Evolutionary conservation across 1,140 invertebrate species (phyloP).

Genomic region (Laupala kohalensis): DNA sequence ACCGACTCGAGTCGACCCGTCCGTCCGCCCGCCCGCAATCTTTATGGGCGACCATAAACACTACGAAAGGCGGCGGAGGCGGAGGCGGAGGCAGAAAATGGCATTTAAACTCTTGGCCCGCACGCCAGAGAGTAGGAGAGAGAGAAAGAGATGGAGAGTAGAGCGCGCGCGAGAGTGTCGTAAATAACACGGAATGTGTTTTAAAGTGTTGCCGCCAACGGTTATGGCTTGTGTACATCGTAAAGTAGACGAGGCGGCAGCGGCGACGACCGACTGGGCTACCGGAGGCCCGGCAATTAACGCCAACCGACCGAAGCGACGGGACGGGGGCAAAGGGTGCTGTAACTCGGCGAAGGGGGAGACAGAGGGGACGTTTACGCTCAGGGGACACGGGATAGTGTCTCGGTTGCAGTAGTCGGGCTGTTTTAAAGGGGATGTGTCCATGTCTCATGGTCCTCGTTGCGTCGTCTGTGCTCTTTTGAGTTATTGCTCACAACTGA

Average conservation of each 20-base stretch:
- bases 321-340: too few species aligned
- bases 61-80: neutral
- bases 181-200: neutral
- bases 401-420: neutral
- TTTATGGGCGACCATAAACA: slow-evolving; percentile 9
- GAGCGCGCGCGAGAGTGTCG: too few species aligned
- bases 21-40: neutral
- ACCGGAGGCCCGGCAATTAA: neutral
- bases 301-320: neutral
- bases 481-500: too few species aligned
- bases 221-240: neutral
- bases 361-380: too few species aligned
- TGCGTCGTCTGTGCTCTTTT: too few species aligned
- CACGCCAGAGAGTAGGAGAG: neutral
- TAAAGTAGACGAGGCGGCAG: neutral
- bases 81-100: slow-evolving; percentile 4
- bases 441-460: neutral
- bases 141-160: too few species aligned
- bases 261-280: neutral
- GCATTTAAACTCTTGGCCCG: slow-evolving; percentile 5
- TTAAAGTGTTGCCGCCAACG: neutral
- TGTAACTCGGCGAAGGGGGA: neutral
- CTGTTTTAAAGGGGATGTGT: neutral
- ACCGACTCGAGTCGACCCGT: too few species aligned
- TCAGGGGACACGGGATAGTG: neutral